A percentile compares a stretch with the other conserved stretches of the same genome.
These are phyloP conservation scores for Ennomos quercinarius DNA, from an alignment of 2,888 invertebrate genomes.

Conservation along the genomic window DNA sequence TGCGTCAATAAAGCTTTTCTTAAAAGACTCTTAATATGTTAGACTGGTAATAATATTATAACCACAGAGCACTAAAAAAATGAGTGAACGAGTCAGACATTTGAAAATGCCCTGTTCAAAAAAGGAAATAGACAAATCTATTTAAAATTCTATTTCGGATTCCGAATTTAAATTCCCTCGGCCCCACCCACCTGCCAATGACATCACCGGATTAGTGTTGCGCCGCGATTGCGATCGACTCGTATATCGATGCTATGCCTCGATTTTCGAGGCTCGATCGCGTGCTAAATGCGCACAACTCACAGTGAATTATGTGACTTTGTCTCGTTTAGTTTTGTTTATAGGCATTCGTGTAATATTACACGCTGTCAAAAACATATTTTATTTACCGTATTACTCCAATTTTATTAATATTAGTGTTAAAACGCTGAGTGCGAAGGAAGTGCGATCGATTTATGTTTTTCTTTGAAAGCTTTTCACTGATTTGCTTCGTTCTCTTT, in stretches of 20 bases:
- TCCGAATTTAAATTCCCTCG: conserved; percentile 53
- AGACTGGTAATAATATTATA: conserved; percentile 10
- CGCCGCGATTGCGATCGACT: conserved; percentile 52
- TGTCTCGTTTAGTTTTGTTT: conserved; percentile 77
- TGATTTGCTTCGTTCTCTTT: conserved; percentile 8
- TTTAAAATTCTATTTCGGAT: conserved; percentile 44
- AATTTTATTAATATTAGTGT: conserved; percentile 46
- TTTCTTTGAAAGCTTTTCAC: conserved; percentile 11
- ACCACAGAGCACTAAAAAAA: not conserved
- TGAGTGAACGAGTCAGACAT: conserved; percentile 20
- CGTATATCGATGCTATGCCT: conserved; percentile 51
- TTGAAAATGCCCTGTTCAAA: conserved; percentile 38
- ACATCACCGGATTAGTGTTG: conserved; percentile 63
- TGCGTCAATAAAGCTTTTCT: not conserved
- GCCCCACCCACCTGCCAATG: conserved; percentile 55
- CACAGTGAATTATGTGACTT: conserved; percentile 74
- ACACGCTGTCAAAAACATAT: conserved; percentile 55
- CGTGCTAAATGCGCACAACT: conserved; percentile 77
- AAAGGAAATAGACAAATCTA: conserved; percentile 46
- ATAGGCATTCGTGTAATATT: conserved; percentile 67
- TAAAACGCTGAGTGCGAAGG: conserved; percentile 14
- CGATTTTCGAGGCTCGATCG: conserved; percentile 64
- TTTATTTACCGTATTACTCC: conserved; percentile 49
- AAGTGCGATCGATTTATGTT: conserved; percentile 19
- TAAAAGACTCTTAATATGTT: not conserved